Percentiles rank a stretch among this genome's conserved stretches.
Conservation (phyloP, 2,888 invertebrate species). For the Sabatieria punctata region DNA sequence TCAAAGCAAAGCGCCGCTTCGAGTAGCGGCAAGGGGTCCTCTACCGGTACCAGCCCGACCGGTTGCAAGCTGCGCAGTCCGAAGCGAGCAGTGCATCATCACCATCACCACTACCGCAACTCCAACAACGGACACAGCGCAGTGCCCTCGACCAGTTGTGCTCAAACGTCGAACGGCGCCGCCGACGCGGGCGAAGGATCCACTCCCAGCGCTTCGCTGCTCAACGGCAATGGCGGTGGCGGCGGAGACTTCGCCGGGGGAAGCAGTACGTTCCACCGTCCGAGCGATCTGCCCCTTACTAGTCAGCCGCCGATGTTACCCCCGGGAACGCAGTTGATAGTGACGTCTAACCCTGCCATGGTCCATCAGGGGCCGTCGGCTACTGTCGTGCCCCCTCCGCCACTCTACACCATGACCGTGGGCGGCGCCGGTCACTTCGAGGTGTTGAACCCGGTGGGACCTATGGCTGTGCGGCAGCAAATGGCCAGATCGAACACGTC, state of each 20-base stretch:
- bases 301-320: too few species aligned
- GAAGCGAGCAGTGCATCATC: background rate
- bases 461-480: too few species aligned
- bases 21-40: constrained; percentile 3
- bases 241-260: too few species aligned
- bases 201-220: too few species aligned
- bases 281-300: too few species aligned
- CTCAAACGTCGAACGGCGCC: background rate
- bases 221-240: too few species aligned
- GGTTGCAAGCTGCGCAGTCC: background rate
- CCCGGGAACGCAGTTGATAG: too few species aligned
- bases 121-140: too few species aligned
- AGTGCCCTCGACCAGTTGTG: background rate
- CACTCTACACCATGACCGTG: background rate
- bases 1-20: background rate
- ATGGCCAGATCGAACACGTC: background rate
- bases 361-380: too few species aligned
- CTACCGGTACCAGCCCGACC: constrained; percentile 4
- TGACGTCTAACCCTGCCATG: too few species aligned
- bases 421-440: background rate
- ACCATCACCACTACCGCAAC: background rate
- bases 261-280: too few species aligned
- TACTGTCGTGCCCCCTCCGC: background rate
- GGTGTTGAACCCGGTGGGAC: background rate
- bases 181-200: too few species aligned